Base-by-base conservation (phyloP, 2,888 invertebrate genomes). In the Rhogogaster chlorosoma region DNA sequence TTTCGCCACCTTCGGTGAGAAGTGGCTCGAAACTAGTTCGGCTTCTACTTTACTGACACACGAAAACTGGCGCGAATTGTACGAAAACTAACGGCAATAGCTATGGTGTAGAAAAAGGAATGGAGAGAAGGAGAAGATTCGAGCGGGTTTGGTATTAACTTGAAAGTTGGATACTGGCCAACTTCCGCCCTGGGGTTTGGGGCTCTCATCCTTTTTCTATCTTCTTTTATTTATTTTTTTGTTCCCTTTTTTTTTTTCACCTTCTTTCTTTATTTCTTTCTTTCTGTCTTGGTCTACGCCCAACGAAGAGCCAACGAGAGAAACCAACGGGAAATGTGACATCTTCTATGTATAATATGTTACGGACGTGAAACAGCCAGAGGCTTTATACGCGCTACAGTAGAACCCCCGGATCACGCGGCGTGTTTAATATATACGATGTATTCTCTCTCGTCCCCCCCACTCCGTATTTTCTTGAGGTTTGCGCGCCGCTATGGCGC, bases 61-160 rank as follows among this genome's bases (percentile, higher is more conserved):
- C 26, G 26, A 61, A 61, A 61, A 61, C 61, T 61, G 61, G 26
- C 61, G 61, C 61, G 61, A 61, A 61, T 61, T n/a, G 61, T 61
- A 61, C 61, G 61, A 61, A 61, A 61, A 61, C 61, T 61, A 61
- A 61, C 61, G 61, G 61, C 61, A 26, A 61, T 61, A 61, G 61
- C 10, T 26, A 9, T 61, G 22, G 26, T 26, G 61, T 10, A 12
- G 61, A 61, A 22, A 26, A 22, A 26, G 10, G 26, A 61, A 61
- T 6, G 3, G 26, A 26, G 2, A 61, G 5, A 61, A 9, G 1
- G 26, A 61, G 12, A 61, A 45, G 49, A 38, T 67, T 32, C 67
- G 42, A 45, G 42, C 67, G 83, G 26, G 83, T 83, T 83, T 83
- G 83, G 83, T 83, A 83, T 83, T 67, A 83, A 70, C 83, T 83